Conservation (phyloP, 2,113 vertebrate species). For the Heterotilapia buettikoferi region DNA sequence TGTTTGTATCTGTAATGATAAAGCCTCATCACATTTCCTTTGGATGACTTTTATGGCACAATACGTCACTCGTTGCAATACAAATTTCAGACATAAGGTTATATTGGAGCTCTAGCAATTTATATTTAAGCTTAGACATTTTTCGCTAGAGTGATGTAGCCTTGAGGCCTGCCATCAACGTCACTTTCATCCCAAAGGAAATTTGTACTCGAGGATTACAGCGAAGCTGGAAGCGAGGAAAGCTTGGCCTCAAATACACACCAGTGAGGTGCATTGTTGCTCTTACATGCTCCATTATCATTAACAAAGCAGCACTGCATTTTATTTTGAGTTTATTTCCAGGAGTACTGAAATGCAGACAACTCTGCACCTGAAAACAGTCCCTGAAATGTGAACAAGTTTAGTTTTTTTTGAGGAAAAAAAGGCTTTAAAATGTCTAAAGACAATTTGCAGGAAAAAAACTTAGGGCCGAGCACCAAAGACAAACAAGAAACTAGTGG, state of each 20-base stretch:
- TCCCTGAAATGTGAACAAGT: background rate
- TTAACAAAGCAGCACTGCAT: background rate
- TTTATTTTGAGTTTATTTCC: background rate
- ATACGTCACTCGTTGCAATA: background rate
- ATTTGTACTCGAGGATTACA: background rate
- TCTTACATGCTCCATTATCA: background rate
- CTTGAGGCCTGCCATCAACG: background rate
- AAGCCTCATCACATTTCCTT: background rate
- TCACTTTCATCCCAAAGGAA: background rate
- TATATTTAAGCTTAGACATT: background rate
- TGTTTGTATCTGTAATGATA: background rate
- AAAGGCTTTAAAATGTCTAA: background rate
- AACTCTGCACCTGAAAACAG: background rate
- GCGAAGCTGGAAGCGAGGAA: background rate
- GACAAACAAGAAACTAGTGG: accelerated
- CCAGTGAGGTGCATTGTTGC: background rate
- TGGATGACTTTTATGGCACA: background rate
- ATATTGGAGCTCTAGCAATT: background rate
- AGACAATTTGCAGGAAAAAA: background rate
- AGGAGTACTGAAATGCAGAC: accelerated
- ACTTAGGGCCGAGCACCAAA: background rate
- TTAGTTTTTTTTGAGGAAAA: accelerated
- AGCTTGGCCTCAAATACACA: background rate
- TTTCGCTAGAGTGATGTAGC: background rate
- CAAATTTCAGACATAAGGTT: background rate